These are phyloP conservation scores for Caenorhabditis virilis DNA, from an alignment of 2,888 invertebrate genomes.

Conservation along the genomic window DNA sequence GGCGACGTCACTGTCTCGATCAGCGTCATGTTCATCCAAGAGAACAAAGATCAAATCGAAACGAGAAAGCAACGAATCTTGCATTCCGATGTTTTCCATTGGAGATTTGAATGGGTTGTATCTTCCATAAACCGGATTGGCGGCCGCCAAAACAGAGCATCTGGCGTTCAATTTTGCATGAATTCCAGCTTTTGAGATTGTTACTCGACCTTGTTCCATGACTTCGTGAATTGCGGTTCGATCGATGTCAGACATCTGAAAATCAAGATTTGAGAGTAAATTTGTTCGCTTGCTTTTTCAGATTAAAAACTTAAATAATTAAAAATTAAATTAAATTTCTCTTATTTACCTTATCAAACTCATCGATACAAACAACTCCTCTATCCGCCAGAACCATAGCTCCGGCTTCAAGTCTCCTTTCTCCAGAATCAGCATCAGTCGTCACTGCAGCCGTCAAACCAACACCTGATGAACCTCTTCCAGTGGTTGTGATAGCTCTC, in stretches of 20 bases:
- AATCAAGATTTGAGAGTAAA: background rate
- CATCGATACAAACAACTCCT: slow-evolving; percentile 94
- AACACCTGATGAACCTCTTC: slow-evolving; percentile 95
- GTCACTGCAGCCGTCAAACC: slow-evolving; percentile 98
- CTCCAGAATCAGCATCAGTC: slow-evolving; percentile 84
- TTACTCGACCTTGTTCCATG: slow-evolving; percentile 94
- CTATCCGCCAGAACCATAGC: slow-evolving; percentile 99
- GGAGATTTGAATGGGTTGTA: slow-evolving; percentile 99
- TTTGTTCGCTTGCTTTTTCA: too few species aligned
- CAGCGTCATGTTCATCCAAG: slow-evolving; percentile 86
- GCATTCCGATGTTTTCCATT: slow-evolving; percentile 98
- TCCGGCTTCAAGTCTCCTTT: slow-evolving; percentile 77
- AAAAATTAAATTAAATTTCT: slow-evolving; percentile 4
- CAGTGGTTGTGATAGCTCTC: slow-evolving; percentile 93
- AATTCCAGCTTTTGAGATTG: slow-evolving; percentile 96
- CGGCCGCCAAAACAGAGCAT: slow-evolving; percentile 97
- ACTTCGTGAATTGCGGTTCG: slow-evolving; percentile 99
- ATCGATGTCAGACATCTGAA: slow-evolving; percentile 96
- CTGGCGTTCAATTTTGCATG: slow-evolving; percentile 93
- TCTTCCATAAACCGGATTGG: slow-evolving; percentile 97
- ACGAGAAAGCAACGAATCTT: slow-evolving; percentile 93
- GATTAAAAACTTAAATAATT: too few species aligned
- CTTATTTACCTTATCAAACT: slow-evolving; percentile 83
- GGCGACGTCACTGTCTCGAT: slow-evolving; percentile 86
- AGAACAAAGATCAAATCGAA: slow-evolving; percentile 97